Conservation (phyloP, 2,888 invertebrate genomes). For the Geotrupes spiniger region DNA sequence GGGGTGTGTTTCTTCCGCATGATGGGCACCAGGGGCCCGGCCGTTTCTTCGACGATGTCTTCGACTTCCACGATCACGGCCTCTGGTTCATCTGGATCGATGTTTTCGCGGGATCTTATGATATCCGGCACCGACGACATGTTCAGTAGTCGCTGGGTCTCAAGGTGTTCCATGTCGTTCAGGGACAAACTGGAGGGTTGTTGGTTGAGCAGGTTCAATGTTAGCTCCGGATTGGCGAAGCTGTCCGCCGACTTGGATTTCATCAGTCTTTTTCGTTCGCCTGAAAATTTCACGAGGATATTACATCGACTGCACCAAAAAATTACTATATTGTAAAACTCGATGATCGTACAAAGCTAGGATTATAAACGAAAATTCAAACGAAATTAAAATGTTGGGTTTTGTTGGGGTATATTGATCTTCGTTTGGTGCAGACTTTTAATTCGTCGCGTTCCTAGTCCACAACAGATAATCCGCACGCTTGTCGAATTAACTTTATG, state of each 20-base stretch:
- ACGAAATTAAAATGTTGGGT: neutral
- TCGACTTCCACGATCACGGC: constrained; percentile 79
- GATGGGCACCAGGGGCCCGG: constrained; percentile 67
- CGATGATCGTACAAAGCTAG: no score
- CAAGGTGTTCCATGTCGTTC: constrained; percentile 67
- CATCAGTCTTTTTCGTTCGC: constrained; percentile 48
- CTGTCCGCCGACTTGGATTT: constrained; percentile 78
- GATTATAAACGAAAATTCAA: neutral
- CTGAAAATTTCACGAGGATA: constrained; percentile 14
- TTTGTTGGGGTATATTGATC: neutral
- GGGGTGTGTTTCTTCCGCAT: constrained; percentile 72
- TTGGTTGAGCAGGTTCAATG: constrained; percentile 53
- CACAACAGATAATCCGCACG: no score
- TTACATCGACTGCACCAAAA: neutral
- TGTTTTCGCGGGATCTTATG: constrained; percentile 32
- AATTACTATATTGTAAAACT: neutral
- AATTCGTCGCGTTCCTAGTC: no score
- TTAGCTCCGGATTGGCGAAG: constrained; percentile 53
- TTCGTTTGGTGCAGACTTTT: no score
- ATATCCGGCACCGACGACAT: constrained; percentile 39
- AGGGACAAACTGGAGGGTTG: constrained; percentile 73
- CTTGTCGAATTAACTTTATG: no score
- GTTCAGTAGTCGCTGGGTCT: constrained; percentile 49
- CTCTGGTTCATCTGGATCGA: constrained; percentile 57
- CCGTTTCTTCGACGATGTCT: constrained; percentile 76